Evolutionary conservation across 1,140 invertebrate species (phyloP).

Genomic region (Leucophenga varia): DNA sequence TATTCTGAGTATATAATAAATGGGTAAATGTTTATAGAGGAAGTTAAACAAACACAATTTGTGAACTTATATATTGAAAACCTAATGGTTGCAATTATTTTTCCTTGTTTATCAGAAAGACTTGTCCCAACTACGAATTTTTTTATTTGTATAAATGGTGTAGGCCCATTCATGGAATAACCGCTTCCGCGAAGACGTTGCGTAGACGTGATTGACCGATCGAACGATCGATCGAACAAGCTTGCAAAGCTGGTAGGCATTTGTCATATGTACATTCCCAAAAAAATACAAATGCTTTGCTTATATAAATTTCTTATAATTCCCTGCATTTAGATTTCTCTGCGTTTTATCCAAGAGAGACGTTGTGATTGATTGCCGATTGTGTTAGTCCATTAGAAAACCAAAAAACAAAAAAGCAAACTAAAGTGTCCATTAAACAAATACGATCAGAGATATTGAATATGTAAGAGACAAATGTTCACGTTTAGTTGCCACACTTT

Average conservation of each 20-base stretch:
- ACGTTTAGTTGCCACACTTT: conserved; percentile 14
- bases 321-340: conserved; percentile 38
- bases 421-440: conserved; percentile 32
- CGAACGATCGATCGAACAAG: no score
- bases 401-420: no score
- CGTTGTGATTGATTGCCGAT: conserved; percentile 46
- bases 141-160: conserved; percentile 18
- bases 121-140: conserved; percentile 40
- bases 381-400: conserved; percentile 49
- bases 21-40: no score
- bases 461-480: conserved; percentile 30
- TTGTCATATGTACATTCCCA: conserved; percentile 28
- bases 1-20: no score
- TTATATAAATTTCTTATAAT: conserved; percentile 33
- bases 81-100: conserved; percentile 51
- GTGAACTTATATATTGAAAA: no score
- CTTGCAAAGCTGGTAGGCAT: conserved; percentile 45
- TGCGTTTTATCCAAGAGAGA: conserved; percentile 23
- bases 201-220: no score
- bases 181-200: conserved; percentile 9
- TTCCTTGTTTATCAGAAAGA: conserved; percentile 39
- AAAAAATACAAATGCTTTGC: conserved; percentile 30
- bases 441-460: conserved; percentile 38
- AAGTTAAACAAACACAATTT: no score
- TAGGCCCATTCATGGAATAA: no score